Base-by-base conservation (phyloP, 1,140 invertebrate genomes). In the Caerostris extrusa region DNA sequence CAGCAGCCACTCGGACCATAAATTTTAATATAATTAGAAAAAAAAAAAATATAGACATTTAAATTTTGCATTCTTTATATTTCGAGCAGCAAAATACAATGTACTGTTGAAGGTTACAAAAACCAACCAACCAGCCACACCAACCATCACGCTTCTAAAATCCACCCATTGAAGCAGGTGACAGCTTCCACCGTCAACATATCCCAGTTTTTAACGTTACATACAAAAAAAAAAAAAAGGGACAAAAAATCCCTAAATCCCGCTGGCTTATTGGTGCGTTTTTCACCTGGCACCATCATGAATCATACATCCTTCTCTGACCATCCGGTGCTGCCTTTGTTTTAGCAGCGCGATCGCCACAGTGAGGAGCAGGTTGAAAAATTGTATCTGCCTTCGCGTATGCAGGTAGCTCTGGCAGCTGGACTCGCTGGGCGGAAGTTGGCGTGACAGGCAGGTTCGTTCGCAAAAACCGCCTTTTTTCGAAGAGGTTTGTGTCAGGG, bases 371-470 rank as follows among this genome's bases (percentile, higher is more conserved):
- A 87, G 85, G 60, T 87, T 85, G 82, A 57, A 56, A 85, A 85
- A 85, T 85, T 56, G 82, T 56, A 34, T 85, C 34, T 50, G 34
- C 34, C 12, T 14, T n/a, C n/a, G 58, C 57, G 85, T 87, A 87
- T 87, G 58, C 19, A 61, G 58, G 85, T 87, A 87, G 58, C 82
- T 56, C 55, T 60, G 57, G 85, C 85, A 87, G 85, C 85, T 87
- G 85, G 57, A 60, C 3, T 61, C 85, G 85, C 17, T 87, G n/a
- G 12, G 85, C 85, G 85, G 85, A 87, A 87, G 85, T 34, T 58
- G 85, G 85, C 58, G 57, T 87, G 86, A 64, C 86, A 17, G 19
- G 58, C 86, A 64, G 86, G 86, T 64, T 88, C 17, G 60, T 60
- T 55, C 17, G 12, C 61, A 14, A 12, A 17, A 64, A 64, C 71